A percentile compares a stretch with the other conserved stretches of the same genome.
phyloP scores from a whole-genome alignment of 2,113 vertebrate species.

The Ptilonorhynchus violaceus region DNA sequence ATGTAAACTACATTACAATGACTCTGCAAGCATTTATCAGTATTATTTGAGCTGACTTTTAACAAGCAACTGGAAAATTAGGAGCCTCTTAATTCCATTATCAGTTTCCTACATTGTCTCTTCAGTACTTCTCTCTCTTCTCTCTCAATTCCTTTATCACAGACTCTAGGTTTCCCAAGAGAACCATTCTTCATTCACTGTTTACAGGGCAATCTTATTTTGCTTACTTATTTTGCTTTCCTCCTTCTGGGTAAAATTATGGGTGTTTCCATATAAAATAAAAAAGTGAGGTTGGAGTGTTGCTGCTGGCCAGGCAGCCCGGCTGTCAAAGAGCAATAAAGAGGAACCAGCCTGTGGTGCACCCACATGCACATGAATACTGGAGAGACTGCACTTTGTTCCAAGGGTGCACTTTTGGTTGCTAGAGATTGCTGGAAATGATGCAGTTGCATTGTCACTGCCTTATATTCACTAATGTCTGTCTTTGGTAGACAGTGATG shows the following conservation, averaged over 20 bases:
- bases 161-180: not conserved
- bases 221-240: not conserved
- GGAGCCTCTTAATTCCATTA: not conserved
- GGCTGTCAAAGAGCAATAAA: not conserved
- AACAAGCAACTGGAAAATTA: not conserved
- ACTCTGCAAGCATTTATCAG: not conserved
- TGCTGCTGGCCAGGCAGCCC: not conserved
- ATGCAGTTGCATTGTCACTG: not conserved
- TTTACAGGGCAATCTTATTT: not conserved
- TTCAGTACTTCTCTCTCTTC: not conserved
- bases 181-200: not conserved
- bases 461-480: not conserved
- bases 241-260: not conserved
- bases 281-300: not conserved
- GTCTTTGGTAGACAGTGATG: not conserved
- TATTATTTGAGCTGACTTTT: not conserved
- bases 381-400: not conserved
- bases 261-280: not conserved
- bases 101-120: not conserved
- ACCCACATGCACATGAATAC: not conserved
- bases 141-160: not conserved
- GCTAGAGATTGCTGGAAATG: not conserved
- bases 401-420: not conserved
- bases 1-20: not conserved
- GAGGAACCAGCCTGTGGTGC: not conserved